phyloP scores from a whole-genome alignment of 2,888 invertebrate species.

The Colostygia pectinataria region DNA sequence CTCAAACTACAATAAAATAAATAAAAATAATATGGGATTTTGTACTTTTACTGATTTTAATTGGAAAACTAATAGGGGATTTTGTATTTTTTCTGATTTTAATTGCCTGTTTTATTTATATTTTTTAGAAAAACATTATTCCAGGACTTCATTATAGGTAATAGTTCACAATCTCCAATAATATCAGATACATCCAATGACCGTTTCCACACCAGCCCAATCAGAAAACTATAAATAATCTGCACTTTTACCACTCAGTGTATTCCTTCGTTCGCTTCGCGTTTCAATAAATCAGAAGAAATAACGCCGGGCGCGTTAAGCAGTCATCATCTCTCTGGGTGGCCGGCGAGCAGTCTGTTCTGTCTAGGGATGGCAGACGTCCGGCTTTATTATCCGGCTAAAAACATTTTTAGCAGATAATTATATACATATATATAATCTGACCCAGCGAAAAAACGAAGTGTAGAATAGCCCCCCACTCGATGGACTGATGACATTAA shows the following conservation, averaged over 20 bases:
- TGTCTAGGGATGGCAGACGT: conserved; percentile 30
- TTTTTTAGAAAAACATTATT: too few species aligned
- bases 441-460: too few species aligned
- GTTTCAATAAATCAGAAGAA: conserved; percentile 79
- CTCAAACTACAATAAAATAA: too few species aligned
- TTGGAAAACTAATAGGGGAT: too few species aligned
- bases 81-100: too few species aligned
- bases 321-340: conserved; percentile 78
- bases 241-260: conserved; percentile 45
- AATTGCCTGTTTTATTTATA: too few species aligned
- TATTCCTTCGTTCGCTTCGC: conserved; percentile 53
- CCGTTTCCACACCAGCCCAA: conserved; percentile 5
- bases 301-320: conserved; percentile 75
- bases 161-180: too few species aligned
- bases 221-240: conserved; percentile 13
- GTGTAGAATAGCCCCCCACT: too few species aligned
- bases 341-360: conserved; percentile 59
- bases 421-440: too few species aligned
- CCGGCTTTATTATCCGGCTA: conserved; percentile 4
- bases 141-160: too few species aligned
- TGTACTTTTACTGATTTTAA: too few species aligned
- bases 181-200: conserved; percentile 7
- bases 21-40: not conserved
- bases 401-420: not conserved
- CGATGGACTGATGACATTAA: too few species aligned